Evolutionary conservation across 1,140 invertebrate species (phyloP), one percentile per base, ranked within the genome.

Genomic region (Sycobia sp.): DNA sequence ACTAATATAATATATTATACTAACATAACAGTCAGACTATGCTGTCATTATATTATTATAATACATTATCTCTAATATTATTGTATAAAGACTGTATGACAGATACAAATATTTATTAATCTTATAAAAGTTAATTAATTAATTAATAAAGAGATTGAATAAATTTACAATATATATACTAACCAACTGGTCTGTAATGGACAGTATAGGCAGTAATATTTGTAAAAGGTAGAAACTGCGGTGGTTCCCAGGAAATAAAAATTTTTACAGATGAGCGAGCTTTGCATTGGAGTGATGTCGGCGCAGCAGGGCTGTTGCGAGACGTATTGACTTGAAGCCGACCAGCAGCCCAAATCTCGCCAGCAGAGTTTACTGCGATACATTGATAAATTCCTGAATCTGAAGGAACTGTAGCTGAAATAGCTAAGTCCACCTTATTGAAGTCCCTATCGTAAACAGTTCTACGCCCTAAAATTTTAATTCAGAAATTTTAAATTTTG

Each of bases 331-430:
- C 84, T 73, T 83, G 75, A 50, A 85, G 75, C 74, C 84, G 76
- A 67, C 82, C 83, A 71, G 84, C 84, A 8, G 85, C 84, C 83
- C 88, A 89, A 63, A 82, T 81, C 71, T 83, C 85, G 36, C 90
- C 90, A 11, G 84, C 85, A 8, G 76, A 75, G 76, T 90, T 92
- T n/a, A 84, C 78, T 4, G 88, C 89, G 16, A 91, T 78, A 76
- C 91, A 93, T 74, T 93, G 90, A 75, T 93, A 93, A 54, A 91
- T 80, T 27, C 89, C 91, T 68, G 87, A 84, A 73, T 91, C 90
- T 11, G 84, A 78, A 16, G 83, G 82, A 29, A 91, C 84, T 22
- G 89, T 86, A 49, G 87, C 88, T 4, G 87, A 83, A 59, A 91
- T 86, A 16, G 86, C 83, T 46, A 91, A 74, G 68, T 85, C 83